These are phyloP conservation scores for Lucinisca nassula DNA, from an alignment of 2,888 invertebrate species.

Conservation along the genomic window DNA sequence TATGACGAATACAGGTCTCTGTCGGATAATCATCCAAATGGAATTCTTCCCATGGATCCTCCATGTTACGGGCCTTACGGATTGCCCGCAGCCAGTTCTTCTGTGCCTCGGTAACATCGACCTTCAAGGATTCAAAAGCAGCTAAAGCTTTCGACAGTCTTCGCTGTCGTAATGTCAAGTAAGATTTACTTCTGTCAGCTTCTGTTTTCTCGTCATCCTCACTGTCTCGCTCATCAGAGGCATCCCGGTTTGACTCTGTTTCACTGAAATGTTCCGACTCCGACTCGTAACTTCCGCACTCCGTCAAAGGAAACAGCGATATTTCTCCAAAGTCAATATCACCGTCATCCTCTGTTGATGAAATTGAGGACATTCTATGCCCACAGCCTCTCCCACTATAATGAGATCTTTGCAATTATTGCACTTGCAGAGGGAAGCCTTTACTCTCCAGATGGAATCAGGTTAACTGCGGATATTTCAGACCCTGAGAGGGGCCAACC, in stretches of 20 bases:
- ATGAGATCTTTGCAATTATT: neutral
- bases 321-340: conserved; percentile 77
- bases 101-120: conserved; percentile 64
- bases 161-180: conserved; percentile 82
- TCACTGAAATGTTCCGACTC: conserved; percentile 60
- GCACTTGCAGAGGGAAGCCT: neutral
- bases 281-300: conserved; percentile 67
- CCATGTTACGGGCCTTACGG: conserved; percentile 81
- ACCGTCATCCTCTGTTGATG: conserved; percentile 46
- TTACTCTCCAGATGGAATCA: conserved; percentile 30
- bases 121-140: conserved; percentile 60
- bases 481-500: conserved; percentile 8
- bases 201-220: conserved; percentile 48
- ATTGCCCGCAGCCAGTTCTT: conserved; percentile 84
- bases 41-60: conserved; percentile 89
- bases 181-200: conserved; percentile 67
- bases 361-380: conserved; percentile 22
- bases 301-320: conserved; percentile 80
- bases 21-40: conserved; percentile 88
- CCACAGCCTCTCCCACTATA: neutral
- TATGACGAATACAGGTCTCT: conserved; percentile 88
- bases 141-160: conserved; percentile 77
- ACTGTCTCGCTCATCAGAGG: conserved; percentile 71
- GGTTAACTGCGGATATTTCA: neutral
- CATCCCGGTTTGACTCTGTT: conserved; percentile 63